These are phyloP conservation scores for Clunio marinus DNA, from an alignment of 2,888 invertebrate genomes.

Conservation along the genomic window DNA sequence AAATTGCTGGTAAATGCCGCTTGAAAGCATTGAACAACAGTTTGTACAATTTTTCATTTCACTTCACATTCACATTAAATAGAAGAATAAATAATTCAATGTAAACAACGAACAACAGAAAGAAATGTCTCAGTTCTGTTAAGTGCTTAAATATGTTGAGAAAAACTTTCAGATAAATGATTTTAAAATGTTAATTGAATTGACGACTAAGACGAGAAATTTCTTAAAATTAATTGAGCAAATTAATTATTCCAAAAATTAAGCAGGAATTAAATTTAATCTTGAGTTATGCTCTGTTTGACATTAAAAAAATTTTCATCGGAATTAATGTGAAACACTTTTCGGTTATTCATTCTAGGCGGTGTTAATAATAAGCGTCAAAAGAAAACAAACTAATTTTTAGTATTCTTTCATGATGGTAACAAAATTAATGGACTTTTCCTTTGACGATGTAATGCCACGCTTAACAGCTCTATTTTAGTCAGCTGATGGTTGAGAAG, in stretches of 20 bases:
- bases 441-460: too few species aligned
- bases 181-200: background rate
- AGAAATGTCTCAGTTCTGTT: too few species aligned
- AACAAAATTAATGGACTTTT: too few species aligned
- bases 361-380: background rate
- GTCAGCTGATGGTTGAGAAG: too few species aligned
- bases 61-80: background rate
- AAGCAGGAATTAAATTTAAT: background rate
- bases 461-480: too few species aligned
- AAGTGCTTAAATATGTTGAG: too few species aligned
- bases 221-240: background rate
- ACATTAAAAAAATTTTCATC: background rate
- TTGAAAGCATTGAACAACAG: background rate
- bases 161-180: background rate
- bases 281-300: background rate
- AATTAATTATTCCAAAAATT: background rate
- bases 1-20: slow-evolving; percentile 27
- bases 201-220: background rate
- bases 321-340: background rate
- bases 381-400: background rate
- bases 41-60: background rate
- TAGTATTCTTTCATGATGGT: too few species aligned
- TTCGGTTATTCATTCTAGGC: background rate
- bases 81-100: too few species aligned
- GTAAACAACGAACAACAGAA: too few species aligned